Evolutionary conservation across 2,888 invertebrate species (phyloP).

Genomic region (Lumbricus terrestris): DNA sequence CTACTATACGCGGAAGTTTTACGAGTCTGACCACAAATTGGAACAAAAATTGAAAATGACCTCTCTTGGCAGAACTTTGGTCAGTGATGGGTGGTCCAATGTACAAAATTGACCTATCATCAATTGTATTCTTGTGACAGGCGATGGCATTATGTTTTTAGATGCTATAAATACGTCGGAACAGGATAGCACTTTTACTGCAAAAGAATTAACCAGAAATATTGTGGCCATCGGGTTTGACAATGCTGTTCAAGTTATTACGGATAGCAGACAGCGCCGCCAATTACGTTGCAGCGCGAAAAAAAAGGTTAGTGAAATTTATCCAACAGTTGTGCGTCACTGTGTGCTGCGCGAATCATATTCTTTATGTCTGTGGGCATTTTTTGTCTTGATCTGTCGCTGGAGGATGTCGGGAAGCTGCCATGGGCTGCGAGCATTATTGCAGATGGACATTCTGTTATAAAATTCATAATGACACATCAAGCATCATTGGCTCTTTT

Average conservation of each 20-base stretch:
- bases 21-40: too few species aligned
- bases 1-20: too few species aligned
- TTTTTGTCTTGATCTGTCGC: not conserved
- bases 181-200: not conserved
- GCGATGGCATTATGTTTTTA: not conserved
- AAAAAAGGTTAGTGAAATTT: not conserved
- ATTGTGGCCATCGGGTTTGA: too few species aligned
- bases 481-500: not conserved
- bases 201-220: not conserved
- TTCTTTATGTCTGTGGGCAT: too few species aligned
- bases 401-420: not conserved
- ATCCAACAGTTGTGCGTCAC: not conserved
- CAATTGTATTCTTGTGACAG: not conserved
- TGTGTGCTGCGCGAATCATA: too few species aligned
- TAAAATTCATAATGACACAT: not conserved
- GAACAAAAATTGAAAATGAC: too few species aligned
- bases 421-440: not conserved
- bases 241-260: too few species aligned
- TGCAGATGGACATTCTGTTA: not conserved
- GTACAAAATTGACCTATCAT: not conserved
- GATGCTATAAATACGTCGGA: not conserved
- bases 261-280: too few species aligned
- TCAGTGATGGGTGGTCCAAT: not conserved
- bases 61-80: too few species aligned
- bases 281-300: not conserved